Percentiles rank a stretch among this genome's conserved stretches.
phyloP scores from a whole-genome alignment of 2,113 vertebrate genomes.

The Spilogale gracilis region DNA sequence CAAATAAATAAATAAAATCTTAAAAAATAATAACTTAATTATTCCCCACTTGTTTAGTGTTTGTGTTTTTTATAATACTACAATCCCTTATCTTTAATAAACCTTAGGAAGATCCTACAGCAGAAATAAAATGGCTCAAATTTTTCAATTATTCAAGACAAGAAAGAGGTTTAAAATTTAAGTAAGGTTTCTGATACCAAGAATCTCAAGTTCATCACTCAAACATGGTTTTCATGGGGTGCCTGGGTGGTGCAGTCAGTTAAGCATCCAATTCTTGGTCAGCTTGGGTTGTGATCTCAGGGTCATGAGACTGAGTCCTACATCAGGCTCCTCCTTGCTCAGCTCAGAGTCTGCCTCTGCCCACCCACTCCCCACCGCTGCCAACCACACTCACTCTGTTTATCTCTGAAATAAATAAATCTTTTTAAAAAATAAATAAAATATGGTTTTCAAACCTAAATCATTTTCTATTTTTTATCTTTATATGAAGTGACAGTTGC shows the following conservation, averaged over 20 bases:
- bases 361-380: no score
- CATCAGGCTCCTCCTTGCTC: background rate
- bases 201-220: background rate
- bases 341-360: background rate
- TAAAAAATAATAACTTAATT: conserved; percentile 36
- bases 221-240: background rate
- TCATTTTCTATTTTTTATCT: background rate
- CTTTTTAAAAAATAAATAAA: background rate
- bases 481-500: background rate
- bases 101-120: background rate
- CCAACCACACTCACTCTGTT: no score
- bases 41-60: conserved; percentile 64
- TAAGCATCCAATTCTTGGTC: background rate
- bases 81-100: conserved; percentile 54
- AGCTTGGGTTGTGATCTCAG: background rate
- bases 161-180: conserved; percentile 17
- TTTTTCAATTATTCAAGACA: conserved; percentile 64
- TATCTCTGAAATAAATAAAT: background rate
- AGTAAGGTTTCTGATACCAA: background rate
- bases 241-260: background rate
- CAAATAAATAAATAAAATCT: no score
- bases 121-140: conserved; percentile 63
- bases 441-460: background rate
- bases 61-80: conserved; percentile 63
- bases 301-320: background rate